Base-by-base conservation (phyloP, 2,888 invertebrate genomes). In the Ophion obscuratus region DNA sequence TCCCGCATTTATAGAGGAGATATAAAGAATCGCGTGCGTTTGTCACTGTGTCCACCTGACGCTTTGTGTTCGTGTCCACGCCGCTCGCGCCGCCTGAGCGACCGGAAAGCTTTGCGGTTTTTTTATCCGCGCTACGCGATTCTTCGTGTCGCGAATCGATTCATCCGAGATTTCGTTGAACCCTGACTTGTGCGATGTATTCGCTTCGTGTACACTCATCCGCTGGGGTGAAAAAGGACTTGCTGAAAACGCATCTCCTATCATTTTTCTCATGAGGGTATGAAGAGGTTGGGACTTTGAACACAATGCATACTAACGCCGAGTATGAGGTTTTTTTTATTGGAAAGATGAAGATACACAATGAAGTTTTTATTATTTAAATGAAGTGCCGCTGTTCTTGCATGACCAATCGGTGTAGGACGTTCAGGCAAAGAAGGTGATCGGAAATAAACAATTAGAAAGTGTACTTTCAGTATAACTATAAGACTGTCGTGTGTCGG, bases 1-100 rank as follows among this genome's bases (percentile, higher is more conserved):
- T 27, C 62, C 36, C 24, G 57, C 40, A 57, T 40, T 6, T 57
- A 36, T 73, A 66, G 11, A 68, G 9, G 24, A 24, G 1, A 40
- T 76, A 74, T 71, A 71, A 81, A 68, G 73, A 71, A 86, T 88
- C 85, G 84, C 87, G 82, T 89, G 89, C 86, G 81, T 57, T 81
- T 85, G 87, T 88, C 88, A 82, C 74, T 80, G 44, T 44, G 64
- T 81, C 59, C 79, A 81, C 88, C 86, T 78, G 86, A 88, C 80
- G 78, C 61, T 66, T 76, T 71, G 57, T 70, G 53, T 44, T 47
- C 53, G 44, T 17, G 68, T 82, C 74, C 78, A 81, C 78, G 81
- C 70, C 9, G 64, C 36, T 40, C n/a, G 61, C 31, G 57, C 66
- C 36, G 17, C 4, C 14, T 17, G 53, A 53, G 27, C 66, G 67